phyloP scores from a whole-genome alignment of 1,140 invertebrate genomes.

The Luehdorfia chinensis region DNA sequence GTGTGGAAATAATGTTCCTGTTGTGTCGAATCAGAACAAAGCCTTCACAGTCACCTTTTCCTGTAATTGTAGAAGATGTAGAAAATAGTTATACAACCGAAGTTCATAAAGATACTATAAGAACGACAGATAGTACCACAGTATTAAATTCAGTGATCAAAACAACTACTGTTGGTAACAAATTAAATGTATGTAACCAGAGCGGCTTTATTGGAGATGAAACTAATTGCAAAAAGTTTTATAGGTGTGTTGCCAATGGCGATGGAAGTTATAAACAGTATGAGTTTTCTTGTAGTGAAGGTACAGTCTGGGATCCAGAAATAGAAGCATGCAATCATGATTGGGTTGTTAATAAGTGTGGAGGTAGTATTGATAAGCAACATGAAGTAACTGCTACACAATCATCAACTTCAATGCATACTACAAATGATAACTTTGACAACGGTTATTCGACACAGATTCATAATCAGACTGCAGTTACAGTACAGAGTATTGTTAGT shows the following conservation, averaged over 20 bases:
- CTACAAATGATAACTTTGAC: conserved; percentile 17
- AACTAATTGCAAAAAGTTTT: conserved; percentile 80
- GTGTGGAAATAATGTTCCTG: conserved; percentile 31
- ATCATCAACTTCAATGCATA: conserved; percentile 5
- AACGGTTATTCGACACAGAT: conserved; percentile 18
- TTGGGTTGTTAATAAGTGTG: conserved; percentile 41
- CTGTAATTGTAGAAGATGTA: neutral
- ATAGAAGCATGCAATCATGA: conserved; percentile 51
- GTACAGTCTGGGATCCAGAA: conserved; percentile 53
- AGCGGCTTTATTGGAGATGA: conserved; percentile 78
- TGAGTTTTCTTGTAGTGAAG: conserved; percentile 81
- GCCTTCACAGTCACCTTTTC: neutral
- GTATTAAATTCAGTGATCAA: conserved; percentile 12
- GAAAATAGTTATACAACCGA: neutral
- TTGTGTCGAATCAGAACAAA: conserved; percentile 12
- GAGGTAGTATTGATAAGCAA: conserved; percentile 17
- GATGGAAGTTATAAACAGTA: conserved; percentile 78
- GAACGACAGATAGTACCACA: conserved; percentile 22
- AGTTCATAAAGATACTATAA: neutral
- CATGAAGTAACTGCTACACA: conserved; percentile 19
- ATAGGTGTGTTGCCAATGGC: conserved; percentile 80
- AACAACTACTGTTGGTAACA: conserved; percentile 9
- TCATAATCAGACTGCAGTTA: conserved; percentile 17
- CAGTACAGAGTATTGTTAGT: conserved; percentile 14
- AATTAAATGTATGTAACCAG: conserved; percentile 54